Base-by-base conservation (phyloP, 2,113 vertebrate species). In the Cettia cetti region DNA sequence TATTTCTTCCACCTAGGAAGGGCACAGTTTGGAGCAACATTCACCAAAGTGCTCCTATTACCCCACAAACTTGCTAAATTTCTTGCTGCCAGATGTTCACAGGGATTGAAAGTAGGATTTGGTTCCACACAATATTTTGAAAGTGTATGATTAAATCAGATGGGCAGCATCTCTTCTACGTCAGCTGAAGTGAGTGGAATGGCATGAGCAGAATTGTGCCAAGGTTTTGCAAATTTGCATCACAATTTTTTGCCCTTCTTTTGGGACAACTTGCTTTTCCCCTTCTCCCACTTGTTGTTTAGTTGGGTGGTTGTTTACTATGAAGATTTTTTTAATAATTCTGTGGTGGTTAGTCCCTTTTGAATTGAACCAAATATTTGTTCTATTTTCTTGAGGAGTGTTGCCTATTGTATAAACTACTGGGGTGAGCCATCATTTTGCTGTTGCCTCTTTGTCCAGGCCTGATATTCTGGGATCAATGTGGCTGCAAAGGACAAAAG, bases 301-400 rank as follows among this genome's bases (percentile, higher is more conserved):
- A 26, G 7, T 35, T 74, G 12, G 6, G 27, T 15, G 0, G 0
- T 2, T 45, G 60, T 47, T 78, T 72, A 8, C 7, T 31, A 30
- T 15, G 26, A 74, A 42, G 28, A 10, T 26, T 71, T 79, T 40
- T 68, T 68, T 40, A 54, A 72, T 10, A 60, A 39, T 44, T 59
- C 26, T 53, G 35, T 59, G 14, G 21, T 65, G 11, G 19, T 74
- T 39, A 63, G 7, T 16, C 6, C 30, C 30, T 66, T 86, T 59
- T 77, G 26, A 80, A 77, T 9, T 9, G 52, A 89, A 77, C 4
- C 17, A 86, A 70, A 45, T 10, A 1, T 60, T 71, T 82, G 10
- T 49, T 75, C 1, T 53, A 7, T 79, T 93, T 93, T 53, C 7
- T 72, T 26, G 6, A 40, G 28, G 2, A 88, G 3, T 28, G 37